Percentiles rank a stretch among this genome's conserved stretches.
Conservation (phyloP, 2,113 vertebrate genomes). For the Aythya baeri region DNA sequence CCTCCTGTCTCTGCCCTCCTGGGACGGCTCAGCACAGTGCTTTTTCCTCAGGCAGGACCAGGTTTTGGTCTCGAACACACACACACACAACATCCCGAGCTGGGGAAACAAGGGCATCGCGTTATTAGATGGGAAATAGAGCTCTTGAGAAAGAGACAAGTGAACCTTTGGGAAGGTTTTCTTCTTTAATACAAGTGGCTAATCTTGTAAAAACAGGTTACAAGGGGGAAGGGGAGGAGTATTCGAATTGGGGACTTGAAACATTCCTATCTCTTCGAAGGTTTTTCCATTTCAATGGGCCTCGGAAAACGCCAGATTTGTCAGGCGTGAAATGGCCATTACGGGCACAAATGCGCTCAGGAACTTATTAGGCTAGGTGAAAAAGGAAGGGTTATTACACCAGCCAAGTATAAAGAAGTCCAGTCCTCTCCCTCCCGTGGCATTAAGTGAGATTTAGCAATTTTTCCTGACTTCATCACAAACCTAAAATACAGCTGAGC, state of each 20-base stretch:
- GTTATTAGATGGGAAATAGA: not conserved
- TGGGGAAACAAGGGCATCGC: accelerated
- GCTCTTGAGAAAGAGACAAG: not conserved
- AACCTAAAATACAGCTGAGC: no score
- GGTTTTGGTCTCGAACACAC: not conserved
- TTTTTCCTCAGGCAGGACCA: not conserved
- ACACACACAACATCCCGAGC: not conserved
- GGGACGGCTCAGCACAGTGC: accelerated
- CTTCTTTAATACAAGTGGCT: not conserved
- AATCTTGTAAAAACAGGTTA: not conserved
- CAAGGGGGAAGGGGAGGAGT: not conserved
- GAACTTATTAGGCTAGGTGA: not conserved
- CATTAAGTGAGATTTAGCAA: no score
- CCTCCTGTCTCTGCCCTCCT: not conserved
- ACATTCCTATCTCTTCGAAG: not conserved
- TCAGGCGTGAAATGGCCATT: not conserved
- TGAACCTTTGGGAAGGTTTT: not conserved
- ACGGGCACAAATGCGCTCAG: not conserved
- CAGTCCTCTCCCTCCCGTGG: not conserved
- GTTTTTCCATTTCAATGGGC: not conserved
- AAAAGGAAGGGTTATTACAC: not conserved
- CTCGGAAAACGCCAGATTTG: not conserved
- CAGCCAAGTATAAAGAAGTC: not conserved
- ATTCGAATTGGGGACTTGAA: not conserved
- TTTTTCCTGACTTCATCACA: no score